Base-by-base conservation (phyloP, 2,113 vertebrate genomes). In the Callionymus lyra region DNA sequence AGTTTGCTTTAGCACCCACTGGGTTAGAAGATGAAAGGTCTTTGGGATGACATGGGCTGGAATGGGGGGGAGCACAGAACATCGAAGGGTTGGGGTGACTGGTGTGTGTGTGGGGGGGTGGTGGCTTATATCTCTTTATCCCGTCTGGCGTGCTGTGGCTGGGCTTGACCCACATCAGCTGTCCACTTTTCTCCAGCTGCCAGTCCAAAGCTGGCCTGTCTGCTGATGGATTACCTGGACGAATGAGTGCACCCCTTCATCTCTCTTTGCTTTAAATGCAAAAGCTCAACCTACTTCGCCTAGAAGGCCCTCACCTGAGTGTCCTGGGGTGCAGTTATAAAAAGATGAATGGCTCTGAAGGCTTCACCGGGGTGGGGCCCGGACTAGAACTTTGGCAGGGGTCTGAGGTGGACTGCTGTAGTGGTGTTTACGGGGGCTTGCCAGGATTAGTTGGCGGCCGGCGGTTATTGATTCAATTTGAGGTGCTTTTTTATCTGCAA, bases 381-480 rank as follows among this genome's bases (percentile, higher is more conserved):
- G 44, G 41, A 60, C 68, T 64, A 53, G 61, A 33, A 50, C 55
- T 54, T 71, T 64, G 64, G 52, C 53, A 45, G 46, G 50, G 63
- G 41, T 49, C 50, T 59, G 42, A 16, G 31, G 44, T 42, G 47
- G 62, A 36, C 68, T 52, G 58, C 46, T 66, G 58, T 50, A 37
- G 56, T 34, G n/a, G 63, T 65, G 68, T 71, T 65, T 72, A 68
- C 56, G 53, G 55, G 56, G 68, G 59, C 65, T 72, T 63, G 63
- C 44, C 50, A 35, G 80, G 80, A 83, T 83, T 81, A 76, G 64
- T 47, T 58, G 74, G 61, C 70, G 68, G 70, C 72, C 60, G 66
- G 75, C 41, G 61, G 72, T 79, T 83, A 77, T 74, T 79, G 76
- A 81, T 79, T 83, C 68, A 76, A 81, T 81, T 83, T 79, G 71